These are phyloP conservation scores for Dryas iulia DNA, from an alignment of 1,140 invertebrate species.

Conservation along the genomic window DNA sequence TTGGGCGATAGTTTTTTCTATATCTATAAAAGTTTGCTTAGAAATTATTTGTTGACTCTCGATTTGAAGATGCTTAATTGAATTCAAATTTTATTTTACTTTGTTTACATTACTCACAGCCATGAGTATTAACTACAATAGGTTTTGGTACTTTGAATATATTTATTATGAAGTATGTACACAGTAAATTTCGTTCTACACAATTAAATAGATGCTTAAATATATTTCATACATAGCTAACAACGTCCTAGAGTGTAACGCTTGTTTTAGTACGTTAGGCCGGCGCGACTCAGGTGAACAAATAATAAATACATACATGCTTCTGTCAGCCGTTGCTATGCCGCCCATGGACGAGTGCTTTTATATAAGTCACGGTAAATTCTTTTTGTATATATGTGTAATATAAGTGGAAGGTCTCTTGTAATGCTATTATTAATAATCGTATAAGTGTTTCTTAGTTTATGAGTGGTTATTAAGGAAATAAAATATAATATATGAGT, in stretches of 20 bases:
- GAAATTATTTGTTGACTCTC: too few relatives aligned
- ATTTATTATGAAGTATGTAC: too few relatives aligned
- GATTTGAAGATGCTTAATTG: too few relatives aligned
- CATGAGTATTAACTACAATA: too few relatives aligned
- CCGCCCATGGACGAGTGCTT: not conserved
- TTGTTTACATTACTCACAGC: too few relatives aligned
- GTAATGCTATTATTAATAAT: not conserved
- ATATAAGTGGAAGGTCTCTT: not conserved
- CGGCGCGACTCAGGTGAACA: slow-evolving; percentile 28
- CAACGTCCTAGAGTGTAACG: slow-evolving; percentile 35
- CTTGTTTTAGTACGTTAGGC: slow-evolving; percentile 35
- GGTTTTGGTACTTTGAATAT: too few relatives aligned
- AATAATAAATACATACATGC: slow-evolving; percentile 33
- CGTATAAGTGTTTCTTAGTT: not conserved
- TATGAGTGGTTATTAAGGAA: too few relatives aligned
- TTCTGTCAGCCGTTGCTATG: not conserved
- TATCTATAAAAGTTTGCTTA: too few relatives aligned
- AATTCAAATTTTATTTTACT: too few relatives aligned
- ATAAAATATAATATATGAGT: too few relatives aligned
- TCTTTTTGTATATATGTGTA: not conserved
- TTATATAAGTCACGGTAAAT: not conserved
- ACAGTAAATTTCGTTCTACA: not conserved
- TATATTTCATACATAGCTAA: slow-evolving; percentile 39
- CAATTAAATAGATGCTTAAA: slow-evolving; percentile 1
- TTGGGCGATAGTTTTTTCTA: too few relatives aligned